Conservation (phyloP, 2,888 invertebrate species). For the Zelleria hepariella region DNA sequence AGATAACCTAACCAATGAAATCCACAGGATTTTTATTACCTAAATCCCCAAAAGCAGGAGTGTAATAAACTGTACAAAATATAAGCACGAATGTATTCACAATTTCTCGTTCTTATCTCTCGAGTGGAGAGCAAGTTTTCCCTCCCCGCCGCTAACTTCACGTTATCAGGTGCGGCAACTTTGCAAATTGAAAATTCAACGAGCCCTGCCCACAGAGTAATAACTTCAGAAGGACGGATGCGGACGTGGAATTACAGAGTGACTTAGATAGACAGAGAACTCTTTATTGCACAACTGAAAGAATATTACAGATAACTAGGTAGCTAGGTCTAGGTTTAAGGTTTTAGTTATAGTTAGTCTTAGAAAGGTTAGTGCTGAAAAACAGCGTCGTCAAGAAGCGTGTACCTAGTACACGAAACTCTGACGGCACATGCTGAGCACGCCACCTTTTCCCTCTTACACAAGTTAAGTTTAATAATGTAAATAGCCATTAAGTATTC, state of each 20-base stretch:
- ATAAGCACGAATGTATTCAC: not conserved
- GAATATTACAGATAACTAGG: no score
- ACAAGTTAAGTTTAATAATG: no score
- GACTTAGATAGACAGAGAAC: no score
- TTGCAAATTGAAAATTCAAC: constrained; percentile 69
- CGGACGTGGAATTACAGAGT: not conserved
- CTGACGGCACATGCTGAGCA: no score
- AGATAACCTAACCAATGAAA: not conserved
- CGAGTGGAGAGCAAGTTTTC: constrained; percentile 29
- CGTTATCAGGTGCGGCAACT: constrained; percentile 64
- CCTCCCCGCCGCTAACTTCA: constrained; percentile 42
- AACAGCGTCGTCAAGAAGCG: no score
- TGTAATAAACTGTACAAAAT: not conserved
- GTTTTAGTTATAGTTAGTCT: no score
- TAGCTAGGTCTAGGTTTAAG: no score
- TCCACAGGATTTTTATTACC: not conserved
- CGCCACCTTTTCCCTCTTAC: no score
- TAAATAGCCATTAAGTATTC: no score
- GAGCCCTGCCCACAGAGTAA: constrained; percentile 23
- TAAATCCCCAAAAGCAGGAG: not conserved
- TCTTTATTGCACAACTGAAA: no score
- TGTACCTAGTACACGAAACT: no score
- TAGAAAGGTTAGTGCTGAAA: no score
- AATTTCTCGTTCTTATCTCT: constrained; percentile 32
- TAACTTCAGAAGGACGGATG: not conserved